Percentiles rank a stretch among this genome's conserved stretches.
These are phyloP conservation scores for Pasiphila rectangulata DNA, from an alignment of 2,888 invertebrate species.

Conservation along the genomic window DNA sequence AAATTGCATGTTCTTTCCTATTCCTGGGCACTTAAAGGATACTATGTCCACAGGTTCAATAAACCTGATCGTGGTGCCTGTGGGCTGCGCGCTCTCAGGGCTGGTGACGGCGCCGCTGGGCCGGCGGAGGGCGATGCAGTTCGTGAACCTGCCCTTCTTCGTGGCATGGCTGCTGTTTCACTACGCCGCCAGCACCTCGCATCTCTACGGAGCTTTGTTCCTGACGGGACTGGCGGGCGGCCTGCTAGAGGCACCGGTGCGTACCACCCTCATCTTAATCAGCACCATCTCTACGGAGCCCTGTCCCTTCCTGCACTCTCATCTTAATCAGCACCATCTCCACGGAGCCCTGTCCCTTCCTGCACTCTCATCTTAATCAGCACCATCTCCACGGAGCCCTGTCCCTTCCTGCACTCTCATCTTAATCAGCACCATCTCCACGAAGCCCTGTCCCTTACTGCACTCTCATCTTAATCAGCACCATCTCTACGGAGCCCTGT, in stretches of 20 bases:
- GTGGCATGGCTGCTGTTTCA: slow-evolving; percentile 87
- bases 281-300: too few relatives aligned
- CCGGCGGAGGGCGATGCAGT: slow-evolving; percentile 87
- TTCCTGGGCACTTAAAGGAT: not conserved
- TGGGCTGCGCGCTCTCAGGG: slow-evolving; percentile 89
- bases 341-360: too few relatives aligned
- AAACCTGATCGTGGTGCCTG: slow-evolving; percentile 88
- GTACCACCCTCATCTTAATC: not conserved
- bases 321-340: too few relatives aligned
- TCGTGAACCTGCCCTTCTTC: slow-evolving; percentile 87
- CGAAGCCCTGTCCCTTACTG: too few relatives aligned
- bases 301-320: too few relatives aligned
- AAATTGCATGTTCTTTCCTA: too few relatives aligned
- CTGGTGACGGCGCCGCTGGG: slow-evolving; percentile 86
- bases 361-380: too few relatives aligned
- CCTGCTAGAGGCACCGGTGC: slow-evolving; percentile 88
- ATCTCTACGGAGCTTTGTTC: slow-evolving; percentile 85
- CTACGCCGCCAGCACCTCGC: slow-evolving; percentile 81
- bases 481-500: too few relatives aligned
- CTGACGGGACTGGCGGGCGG: slow-evolving; percentile 89
- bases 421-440: too few relatives aligned
- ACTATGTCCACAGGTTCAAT: slow-evolving; percentile 83
- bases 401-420: too few relatives aligned
- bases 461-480: too few relatives aligned
- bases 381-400: too few relatives aligned